Percentiles rank a stretch among this genome's conserved stretches.
Evolutionary conservation across 1,140 invertebrate species (phyloP).

Genomic region (Procambarus virginalis): DNA sequence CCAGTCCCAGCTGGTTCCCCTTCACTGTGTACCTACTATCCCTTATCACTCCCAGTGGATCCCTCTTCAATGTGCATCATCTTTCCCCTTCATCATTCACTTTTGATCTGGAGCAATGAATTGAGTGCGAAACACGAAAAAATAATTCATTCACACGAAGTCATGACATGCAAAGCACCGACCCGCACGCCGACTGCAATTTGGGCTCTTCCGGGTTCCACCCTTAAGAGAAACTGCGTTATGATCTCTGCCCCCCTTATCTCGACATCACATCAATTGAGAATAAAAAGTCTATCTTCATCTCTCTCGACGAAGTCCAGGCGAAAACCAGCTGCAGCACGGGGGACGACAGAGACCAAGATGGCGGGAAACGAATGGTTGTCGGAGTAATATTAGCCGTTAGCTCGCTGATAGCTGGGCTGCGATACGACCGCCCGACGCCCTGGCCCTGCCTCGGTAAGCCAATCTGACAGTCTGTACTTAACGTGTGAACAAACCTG

Average conservation of each 20-base stretch:
- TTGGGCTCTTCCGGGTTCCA: constrained; percentile 24
- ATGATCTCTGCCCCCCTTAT: constrained; percentile 23
- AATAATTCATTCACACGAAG: constrained; percentile 54
- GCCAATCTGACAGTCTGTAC: constrained; percentile 53
- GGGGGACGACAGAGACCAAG: not conserved
- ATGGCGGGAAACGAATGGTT: not conserved
- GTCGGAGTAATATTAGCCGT: constrained; percentile 47
- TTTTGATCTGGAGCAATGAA: constrained; percentile 46
- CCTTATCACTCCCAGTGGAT: too few relatives aligned
- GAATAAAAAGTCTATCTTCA: constrained; percentile 56
- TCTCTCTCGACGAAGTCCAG: not conserved
- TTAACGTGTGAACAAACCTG: constrained; percentile 60
- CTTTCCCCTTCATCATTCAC: constrained; percentile 12
- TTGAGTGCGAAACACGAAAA: constrained; percentile 33
- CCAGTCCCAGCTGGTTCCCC: too few relatives aligned
- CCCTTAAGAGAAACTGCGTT: not conserved
- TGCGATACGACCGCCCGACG: constrained; percentile 34
- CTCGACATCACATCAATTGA: constrained; percentile 45
- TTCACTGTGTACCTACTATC: too few relatives aligned
- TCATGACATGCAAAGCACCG: constrained; percentile 49
- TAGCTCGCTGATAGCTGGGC: constrained; percentile 43
- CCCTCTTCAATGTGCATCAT: too few relatives aligned
- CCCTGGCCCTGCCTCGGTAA: constrained; percentile 50
- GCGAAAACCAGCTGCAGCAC: not conserved
- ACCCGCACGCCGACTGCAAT: constrained; percentile 33